Conservation (phyloP, 2,888 invertebrate species). For the Drosophila ochracea region DNA sequence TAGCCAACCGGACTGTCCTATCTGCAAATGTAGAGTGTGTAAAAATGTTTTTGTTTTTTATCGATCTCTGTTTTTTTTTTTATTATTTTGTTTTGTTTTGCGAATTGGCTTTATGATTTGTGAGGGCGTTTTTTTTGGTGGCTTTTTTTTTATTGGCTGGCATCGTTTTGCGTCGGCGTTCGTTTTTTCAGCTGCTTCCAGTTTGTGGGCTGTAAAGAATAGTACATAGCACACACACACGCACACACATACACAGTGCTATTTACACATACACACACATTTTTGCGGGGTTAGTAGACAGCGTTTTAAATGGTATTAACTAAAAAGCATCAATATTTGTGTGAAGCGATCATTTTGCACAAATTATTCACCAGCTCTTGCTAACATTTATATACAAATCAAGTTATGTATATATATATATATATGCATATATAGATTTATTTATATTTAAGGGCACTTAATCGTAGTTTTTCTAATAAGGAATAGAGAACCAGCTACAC, state of each 20-base stretch:
- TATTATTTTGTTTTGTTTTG: background rate
- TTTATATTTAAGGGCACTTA: slow-evolving; percentile 29
- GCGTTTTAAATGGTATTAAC: slow-evolving; percentile 61
- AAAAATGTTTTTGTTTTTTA: slow-evolving; percentile 35
- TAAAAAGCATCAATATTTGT: slow-evolving; percentile 43
- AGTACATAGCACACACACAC: slow-evolving; percentile 12
- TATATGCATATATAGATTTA: slow-evolving; percentile 16
- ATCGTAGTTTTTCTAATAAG: slow-evolving; percentile 14
- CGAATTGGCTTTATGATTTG: slow-evolving; percentile 28
- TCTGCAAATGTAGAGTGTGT: slow-evolving; percentile 87
- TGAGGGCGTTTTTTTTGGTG: slow-evolving; percentile 12
- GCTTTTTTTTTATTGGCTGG: slow-evolving; percentile 20
- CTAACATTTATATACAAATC: slow-evolving; percentile 67
- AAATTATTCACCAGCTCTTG: slow-evolving; percentile 65
- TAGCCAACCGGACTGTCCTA: slow-evolving; percentile 96
- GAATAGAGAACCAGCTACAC: slow-evolving; percentile 50
- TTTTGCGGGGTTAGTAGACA: slow-evolving; percentile 64
- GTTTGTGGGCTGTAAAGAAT: slow-evolving; percentile 40
- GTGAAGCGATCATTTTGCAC: slow-evolving; percentile 52
- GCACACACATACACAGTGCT: slow-evolving; percentile 19
- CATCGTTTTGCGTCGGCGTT: slow-evolving; percentile 35
- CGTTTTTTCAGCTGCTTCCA: slow-evolving; percentile 28
- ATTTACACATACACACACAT: slow-evolving; percentile 31
- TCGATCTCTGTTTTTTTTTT: slow-evolving; percentile 7
- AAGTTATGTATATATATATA: slow-evolving; percentile 28